Conservation (phyloP, 2,797 vertebrate species). For the Hyperoplus immaculatus region DNA sequence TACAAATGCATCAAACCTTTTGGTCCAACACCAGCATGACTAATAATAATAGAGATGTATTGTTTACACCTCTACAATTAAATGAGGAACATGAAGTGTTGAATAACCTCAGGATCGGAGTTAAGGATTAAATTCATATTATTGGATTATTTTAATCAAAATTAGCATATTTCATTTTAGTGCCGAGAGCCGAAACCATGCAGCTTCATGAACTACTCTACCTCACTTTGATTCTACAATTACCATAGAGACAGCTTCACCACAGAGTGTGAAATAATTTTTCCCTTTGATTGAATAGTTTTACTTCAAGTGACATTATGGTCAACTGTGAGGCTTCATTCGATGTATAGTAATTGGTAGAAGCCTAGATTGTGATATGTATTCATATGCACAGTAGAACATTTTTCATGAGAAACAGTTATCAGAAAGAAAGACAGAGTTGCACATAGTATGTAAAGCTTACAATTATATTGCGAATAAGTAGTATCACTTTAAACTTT, state of each 20-base stretch:
- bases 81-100: background rate
- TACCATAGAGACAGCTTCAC: background rate
- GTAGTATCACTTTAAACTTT: background rate
- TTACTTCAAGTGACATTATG: conserved; percentile 19
- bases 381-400: background rate
- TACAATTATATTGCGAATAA: background rate
- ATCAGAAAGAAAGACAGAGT: background rate
- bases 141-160: conserved; percentile 9
- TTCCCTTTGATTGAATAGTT: conserved; percentile 8
- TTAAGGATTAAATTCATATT: conserved; percentile 26
- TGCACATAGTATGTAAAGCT: background rate
- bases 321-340: background rate
- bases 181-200: background rate
- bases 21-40: background rate
- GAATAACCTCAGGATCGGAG: conserved; percentile 13
- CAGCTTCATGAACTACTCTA: background rate
- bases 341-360: background rate
- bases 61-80: conserved; percentile 13
- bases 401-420: background rate
- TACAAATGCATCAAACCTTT: conserved; percentile 28
- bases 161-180: conserved; percentile 51
- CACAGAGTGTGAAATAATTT: background rate
- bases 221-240: conserved; percentile 1
- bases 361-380: background rate
- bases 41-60: background rate